phyloP scores from a whole-genome alignment of 2,888 invertebrate species.

The Gymnoscelis rufifasciata region DNA sequence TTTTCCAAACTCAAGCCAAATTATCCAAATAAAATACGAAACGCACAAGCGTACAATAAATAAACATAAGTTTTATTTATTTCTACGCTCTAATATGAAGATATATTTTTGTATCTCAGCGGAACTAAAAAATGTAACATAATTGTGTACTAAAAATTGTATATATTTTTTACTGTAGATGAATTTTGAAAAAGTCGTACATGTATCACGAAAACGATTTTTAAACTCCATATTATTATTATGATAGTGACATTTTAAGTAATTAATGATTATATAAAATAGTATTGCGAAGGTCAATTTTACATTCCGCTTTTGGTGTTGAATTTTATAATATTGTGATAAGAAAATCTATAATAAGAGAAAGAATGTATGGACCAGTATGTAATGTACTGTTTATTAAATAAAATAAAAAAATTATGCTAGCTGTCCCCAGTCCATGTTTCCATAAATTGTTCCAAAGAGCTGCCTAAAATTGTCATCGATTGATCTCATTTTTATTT shows the following conservation, averaged over 20 bases:
- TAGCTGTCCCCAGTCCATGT: conserved; percentile 46
- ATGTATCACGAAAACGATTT: neutral
- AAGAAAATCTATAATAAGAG: conserved; percentile 20
- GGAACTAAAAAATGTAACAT: conserved; percentile 12
- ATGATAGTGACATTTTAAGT: too few species aligned
- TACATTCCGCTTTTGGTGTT: conserved; percentile 69
- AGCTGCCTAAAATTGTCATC: conserved; percentile 77
- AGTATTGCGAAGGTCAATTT: conserved; percentile 41
- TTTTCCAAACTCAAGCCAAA: conserved; percentile 5
- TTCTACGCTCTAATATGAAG: conserved; percentile 38
- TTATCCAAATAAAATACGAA: conserved; percentile 1
- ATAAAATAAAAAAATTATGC: conserved; percentile 23
- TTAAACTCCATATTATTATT: too few species aligned
- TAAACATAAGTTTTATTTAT: conserved; percentile 47
- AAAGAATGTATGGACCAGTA: conserved; percentile 47
- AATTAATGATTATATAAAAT: too few species aligned
- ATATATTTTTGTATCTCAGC: conserved; percentile 32
- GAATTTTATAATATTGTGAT: conserved; percentile 29
- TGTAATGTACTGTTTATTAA: conserved; percentile 34
- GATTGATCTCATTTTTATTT: conserved; percentile 77
- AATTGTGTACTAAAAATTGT: conserved; percentile 1
- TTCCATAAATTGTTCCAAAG: conserved; percentile 74
- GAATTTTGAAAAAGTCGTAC: conserved; percentile 5
- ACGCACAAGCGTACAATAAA: conserved; percentile 39
- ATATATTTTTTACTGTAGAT: conserved; percentile 2